These are phyloP conservation scores for Caenorhabditis drosophilae DNA, from an alignment of 2,888 invertebrate genomes.

Conservation along the genomic window DNA sequence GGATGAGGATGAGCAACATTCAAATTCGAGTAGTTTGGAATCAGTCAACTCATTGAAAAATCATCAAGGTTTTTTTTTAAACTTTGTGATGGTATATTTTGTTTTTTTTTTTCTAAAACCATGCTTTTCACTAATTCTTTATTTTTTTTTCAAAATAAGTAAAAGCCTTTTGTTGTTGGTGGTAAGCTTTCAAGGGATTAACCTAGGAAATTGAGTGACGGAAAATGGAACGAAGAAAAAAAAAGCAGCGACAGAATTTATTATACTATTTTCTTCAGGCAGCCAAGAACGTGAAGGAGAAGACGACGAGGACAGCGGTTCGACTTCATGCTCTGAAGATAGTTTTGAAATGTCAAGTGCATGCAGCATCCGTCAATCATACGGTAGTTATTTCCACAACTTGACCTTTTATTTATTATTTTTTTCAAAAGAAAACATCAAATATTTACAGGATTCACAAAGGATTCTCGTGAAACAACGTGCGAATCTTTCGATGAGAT, in stretches of 20 bases:
- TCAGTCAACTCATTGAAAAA: slow-evolving; percentile 39
- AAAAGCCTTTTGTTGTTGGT: background rate
- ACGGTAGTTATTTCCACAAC: too few species aligned
- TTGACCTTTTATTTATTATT: background rate
- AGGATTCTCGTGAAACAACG: slow-evolving; percentile 15
- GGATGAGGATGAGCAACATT: slow-evolving; percentile 44
- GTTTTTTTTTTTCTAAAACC: background rate
- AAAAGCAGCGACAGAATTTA: too few species aligned
- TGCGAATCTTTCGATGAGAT: slow-evolving; percentile 11
- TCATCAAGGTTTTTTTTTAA: slow-evolving; percentile 31
- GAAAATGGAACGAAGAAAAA: too few species aligned
- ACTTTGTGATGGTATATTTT: background rate
- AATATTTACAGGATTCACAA: slow-evolving; percentile 2
- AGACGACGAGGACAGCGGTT: slow-evolving; percentile 47
- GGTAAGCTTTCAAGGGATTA: too few species aligned
- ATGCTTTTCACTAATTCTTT: background rate
- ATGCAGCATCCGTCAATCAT: slow-evolving; percentile 10
- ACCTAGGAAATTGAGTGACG: too few species aligned
- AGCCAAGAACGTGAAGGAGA: slow-evolving; percentile 27
- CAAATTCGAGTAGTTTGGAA: slow-evolving; percentile 45
- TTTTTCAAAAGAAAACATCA: slow-evolving; percentile 5
- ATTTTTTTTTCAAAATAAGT: background rate
- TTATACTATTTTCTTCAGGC: slow-evolving; percentile 22
- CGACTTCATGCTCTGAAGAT: slow-evolving; percentile 61
- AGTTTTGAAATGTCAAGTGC: slow-evolving; percentile 62